A percentile compares a stretch with the other conserved stretches of the same genome.
phyloP scores from a whole-genome alignment of 2,888 invertebrate species.

The Drepanosiphum platanoidis region DNA sequence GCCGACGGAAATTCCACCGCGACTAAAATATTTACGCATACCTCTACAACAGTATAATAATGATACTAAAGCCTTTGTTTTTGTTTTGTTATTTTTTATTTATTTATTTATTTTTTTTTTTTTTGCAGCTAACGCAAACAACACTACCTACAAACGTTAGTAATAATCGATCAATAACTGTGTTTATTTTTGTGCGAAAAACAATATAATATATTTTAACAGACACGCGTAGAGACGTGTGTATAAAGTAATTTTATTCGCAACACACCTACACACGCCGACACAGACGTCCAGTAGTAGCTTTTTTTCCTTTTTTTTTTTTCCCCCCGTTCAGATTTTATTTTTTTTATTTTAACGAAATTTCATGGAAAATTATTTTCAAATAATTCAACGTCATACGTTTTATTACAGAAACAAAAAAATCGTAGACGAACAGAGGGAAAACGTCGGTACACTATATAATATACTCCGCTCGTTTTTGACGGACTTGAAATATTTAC shows the following conservation, averaged over 20 bases:
- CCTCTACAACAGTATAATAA: neutral
- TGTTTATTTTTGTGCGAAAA: neutral
- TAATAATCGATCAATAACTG: neutral
- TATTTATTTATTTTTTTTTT: too few relatives aligned
- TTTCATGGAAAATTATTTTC: too few relatives aligned
- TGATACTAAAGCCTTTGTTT: neutral
- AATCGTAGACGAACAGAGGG: too few relatives aligned
- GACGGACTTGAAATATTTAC: too few relatives aligned
- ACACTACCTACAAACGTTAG: neutral
- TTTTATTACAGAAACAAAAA: too few relatives aligned
- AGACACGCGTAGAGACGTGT: neutral
- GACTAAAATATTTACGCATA: conserved; percentile 7
- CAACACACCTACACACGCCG: neutral
- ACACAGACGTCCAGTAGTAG: neutral
- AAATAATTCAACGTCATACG: too few relatives aligned
- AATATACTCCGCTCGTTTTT: too few relatives aligned
- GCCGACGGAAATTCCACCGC: neutral
- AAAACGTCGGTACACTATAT: too few relatives aligned
- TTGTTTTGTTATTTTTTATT: neutral
- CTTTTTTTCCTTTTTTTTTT: neutral
- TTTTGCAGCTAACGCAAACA: too few relatives aligned
- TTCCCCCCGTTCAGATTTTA: too few relatives aligned
- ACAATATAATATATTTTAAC: neutral
- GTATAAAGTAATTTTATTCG: neutral
- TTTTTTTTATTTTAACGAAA: too few relatives aligned